Conservation (phyloP, 2,113 vertebrate genomes). For the Oryctolagus cuniculus region DNA sequence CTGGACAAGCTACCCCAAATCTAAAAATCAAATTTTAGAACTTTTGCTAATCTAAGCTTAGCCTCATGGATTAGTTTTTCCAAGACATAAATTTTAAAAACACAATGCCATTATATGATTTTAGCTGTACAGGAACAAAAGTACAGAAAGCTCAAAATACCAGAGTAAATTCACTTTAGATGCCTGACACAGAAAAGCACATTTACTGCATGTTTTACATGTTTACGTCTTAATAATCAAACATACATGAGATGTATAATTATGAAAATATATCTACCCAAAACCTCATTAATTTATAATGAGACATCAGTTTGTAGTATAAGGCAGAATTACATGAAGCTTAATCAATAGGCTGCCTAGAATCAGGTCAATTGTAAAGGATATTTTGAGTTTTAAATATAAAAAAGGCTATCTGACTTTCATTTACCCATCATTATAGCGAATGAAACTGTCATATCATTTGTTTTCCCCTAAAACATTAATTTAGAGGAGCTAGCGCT, state of each 20-base stretch:
- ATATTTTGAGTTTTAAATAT: slow-evolving; percentile 45
- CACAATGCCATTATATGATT: not conserved
- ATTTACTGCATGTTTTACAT: not conserved
- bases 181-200: not conserved
- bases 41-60: slow-evolving; percentile 23
- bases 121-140: slow-evolving; percentile 15
- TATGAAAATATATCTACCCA: not conserved
- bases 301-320: not conserved
- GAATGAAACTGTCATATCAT: not conserved
- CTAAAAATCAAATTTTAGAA: slow-evolving; percentile 21
- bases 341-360: not conserved
- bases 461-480: not conserved
- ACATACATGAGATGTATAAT: not conserved
- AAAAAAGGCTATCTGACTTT: slow-evolving; percentile 52
- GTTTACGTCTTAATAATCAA: not conserved
- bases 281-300: slow-evolving; percentile 37
- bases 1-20: slow-evolving; percentile 13
- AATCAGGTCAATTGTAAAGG: rapidly evolving
- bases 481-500: not conserved
- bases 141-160: not conserved
- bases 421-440: not conserved
- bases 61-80: not conserved
- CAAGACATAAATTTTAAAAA: slow-evolving; percentile 51
- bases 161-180: not conserved
- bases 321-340: not conserved